A percentile compares a stretch with the other conserved stretches of the same genome.
phyloP scores from a whole-genome alignment of 2,113 vertebrate species.

The Xenotilapia longispinis region DNA sequence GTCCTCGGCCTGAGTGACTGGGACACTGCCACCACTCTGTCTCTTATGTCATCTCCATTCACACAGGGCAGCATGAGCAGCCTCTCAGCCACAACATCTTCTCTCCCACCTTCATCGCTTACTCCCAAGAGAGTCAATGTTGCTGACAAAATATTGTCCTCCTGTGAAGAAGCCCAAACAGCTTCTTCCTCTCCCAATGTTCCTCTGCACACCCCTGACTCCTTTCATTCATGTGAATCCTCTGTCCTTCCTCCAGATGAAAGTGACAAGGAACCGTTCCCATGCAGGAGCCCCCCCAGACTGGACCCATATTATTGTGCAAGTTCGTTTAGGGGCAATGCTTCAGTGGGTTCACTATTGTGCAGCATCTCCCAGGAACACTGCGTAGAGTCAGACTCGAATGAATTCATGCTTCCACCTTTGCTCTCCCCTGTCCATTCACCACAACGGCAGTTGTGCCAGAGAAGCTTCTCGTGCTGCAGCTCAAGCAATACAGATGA shows the following conservation, averaged over 20 bases:
- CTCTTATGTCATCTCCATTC: neutral
- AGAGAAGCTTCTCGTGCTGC: neutral
- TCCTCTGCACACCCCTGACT: neutral
- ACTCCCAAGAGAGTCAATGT: neutral
- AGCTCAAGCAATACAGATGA: neutral
- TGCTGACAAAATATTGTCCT: neutral
- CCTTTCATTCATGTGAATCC: neutral
- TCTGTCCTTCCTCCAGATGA: neutral
- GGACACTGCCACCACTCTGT: neutral
- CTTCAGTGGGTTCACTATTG: neutral
- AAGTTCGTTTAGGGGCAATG: neutral
- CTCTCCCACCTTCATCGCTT: neutral
- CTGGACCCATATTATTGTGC: neutral
- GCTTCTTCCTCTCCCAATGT: neutral
- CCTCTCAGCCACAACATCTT: neutral
- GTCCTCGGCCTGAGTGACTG: neutral
- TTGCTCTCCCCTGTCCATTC: slow-evolving; percentile 39
- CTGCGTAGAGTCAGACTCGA: neutral
- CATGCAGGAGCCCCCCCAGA: neutral
- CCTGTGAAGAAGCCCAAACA: neutral
- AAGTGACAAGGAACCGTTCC: neutral
- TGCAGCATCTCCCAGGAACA: neutral
- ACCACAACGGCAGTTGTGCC: neutral
- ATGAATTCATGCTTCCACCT: neutral
- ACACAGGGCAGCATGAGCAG: neutral